These are phyloP conservation scores for Sardinella longiceps DNA, from an alignment of 2,797 vertebrate species.

Conservation along the genomic window DNA sequence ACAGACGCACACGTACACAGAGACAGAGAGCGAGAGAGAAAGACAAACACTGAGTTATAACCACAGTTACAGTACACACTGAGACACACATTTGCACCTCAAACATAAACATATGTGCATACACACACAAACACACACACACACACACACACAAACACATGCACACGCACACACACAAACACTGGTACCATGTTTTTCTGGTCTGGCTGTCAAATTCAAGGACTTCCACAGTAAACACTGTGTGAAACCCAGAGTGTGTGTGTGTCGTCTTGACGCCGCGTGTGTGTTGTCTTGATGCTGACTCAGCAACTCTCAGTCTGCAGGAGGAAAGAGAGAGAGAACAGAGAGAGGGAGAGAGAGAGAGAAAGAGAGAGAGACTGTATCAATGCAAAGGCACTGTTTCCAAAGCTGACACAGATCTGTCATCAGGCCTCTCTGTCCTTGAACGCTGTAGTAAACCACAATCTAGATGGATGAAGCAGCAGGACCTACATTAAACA, in stretches of 20 bases:
- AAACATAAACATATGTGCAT: conserved; percentile 30
- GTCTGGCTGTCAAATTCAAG: not conserved
- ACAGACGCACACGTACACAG: not conserved
- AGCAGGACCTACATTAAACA: not conserved
- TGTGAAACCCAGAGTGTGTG: not conserved
- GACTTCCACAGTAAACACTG: not conserved
- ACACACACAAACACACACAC: not conserved
- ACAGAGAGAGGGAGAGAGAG: not conserved
- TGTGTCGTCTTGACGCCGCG: not conserved
- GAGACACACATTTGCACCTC: conserved; percentile 13
- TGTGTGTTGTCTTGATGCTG: not conserved
- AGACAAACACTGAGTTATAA: not conserved
- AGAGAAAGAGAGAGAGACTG: not conserved
- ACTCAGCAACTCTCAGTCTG: not conserved
- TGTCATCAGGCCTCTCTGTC: not conserved
- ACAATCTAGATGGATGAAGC: not conserved
- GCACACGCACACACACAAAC: too few species aligned
- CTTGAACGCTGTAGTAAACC: not conserved
- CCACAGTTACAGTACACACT: not conserved
- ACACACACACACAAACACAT: conserved; percentile 1
- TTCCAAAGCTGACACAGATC: not conserved
- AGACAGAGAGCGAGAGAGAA: not conserved
- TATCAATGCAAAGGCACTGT: not conserved
- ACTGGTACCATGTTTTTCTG: not conserved
- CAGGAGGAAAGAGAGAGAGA: not conserved